A percentile compares a stretch with the other conserved stretches of the same genome.
These are phyloP conservation scores for Elanoides forficatus DNA, from an alignment of 2,113 vertebrate species.

Conservation along the genomic window DNA sequence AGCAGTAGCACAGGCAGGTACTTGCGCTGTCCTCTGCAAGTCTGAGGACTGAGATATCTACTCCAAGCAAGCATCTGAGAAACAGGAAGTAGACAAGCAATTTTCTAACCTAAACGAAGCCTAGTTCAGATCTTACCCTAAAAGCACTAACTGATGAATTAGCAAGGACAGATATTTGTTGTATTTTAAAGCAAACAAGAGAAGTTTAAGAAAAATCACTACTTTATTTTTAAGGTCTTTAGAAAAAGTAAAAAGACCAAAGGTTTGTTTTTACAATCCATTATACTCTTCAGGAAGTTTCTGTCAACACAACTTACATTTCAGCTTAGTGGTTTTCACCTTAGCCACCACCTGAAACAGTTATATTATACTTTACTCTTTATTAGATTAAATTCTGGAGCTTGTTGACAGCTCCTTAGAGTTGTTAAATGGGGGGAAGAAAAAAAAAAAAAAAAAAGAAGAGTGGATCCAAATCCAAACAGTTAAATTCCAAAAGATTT, in stretches of 20 bases:
- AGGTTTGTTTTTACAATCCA: not conserved
- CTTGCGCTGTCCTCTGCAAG: not conserved
- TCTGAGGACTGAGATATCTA: not conserved
- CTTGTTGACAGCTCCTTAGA: not conserved
- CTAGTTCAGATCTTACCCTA: not conserved
- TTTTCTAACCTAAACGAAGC: not conserved
- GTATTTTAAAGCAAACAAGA: not conserved
- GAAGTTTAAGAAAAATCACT: not conserved
- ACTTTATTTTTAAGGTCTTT: not conserved
- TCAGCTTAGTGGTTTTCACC: not conserved
- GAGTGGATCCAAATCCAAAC: not conserved
- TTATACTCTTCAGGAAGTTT: not conserved
- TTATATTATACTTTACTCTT: not conserved
- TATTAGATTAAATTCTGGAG: not conserved
- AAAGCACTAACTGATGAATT: not conserved
- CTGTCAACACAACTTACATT: not conserved
- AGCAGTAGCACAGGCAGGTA: not conserved
- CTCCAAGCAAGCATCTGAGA: not conserved
- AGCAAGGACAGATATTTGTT: not conserved
- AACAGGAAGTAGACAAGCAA: not conserved
- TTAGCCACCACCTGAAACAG: not conserved
- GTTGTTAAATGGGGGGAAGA: not conserved
- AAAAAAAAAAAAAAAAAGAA: no score
- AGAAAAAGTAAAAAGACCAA: not conserved
- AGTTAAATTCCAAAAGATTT: not conserved